Evolutionary conservation across 2,888 invertebrate genomes (phyloP).

Genomic region (Drosophila eohydei): DNA sequence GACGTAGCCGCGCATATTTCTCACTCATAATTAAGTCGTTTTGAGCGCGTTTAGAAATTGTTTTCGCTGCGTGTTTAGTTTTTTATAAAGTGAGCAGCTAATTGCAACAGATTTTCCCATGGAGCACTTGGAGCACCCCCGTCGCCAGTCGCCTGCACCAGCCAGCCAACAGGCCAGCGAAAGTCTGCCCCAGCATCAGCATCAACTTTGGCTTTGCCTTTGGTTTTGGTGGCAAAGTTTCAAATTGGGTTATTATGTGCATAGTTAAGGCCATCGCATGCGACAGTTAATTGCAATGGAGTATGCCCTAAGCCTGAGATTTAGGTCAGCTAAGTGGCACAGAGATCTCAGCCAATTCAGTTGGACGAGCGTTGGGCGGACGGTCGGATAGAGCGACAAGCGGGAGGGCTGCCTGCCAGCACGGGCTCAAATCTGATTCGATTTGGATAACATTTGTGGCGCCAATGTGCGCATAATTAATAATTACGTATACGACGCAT

Average conservation of each 20-base stretch:
- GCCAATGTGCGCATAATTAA: conserved; percentile 63
- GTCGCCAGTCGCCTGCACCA: background rate
- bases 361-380: background rate
- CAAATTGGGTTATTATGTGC: conserved; percentile 78
- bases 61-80: conserved; percentile 79
- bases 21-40: conserved; percentile 81
- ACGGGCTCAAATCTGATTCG: conserved; percentile 55
- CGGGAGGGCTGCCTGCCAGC: background rate
- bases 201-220: conserved; percentile 9
- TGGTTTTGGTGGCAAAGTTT: conserved; percentile 26
- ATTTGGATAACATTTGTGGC: conserved; percentile 62
- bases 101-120: conserved; percentile 81
- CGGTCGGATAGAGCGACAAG: background rate
- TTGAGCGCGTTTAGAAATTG: conserved; percentile 82
- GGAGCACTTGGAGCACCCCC: conserved; percentile 25
- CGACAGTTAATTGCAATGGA: conserved; percentile 69
- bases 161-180: conserved; percentile 2
- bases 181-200: conserved; percentile 1
- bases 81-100: conserved; percentile 72
- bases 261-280: conserved; percentile 74
- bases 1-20: conserved; percentile 76
- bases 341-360: conserved; percentile 45
- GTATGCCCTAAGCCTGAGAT: conserved; percentile 69
- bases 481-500: conserved; percentile 62
- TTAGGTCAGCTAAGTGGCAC: conserved; percentile 71